Percentiles rank a stretch among this genome's conserved stretches.
phyloP scores from a whole-genome alignment of 1,140 invertebrate genomes.

The Nomia melanderi region DNA sequence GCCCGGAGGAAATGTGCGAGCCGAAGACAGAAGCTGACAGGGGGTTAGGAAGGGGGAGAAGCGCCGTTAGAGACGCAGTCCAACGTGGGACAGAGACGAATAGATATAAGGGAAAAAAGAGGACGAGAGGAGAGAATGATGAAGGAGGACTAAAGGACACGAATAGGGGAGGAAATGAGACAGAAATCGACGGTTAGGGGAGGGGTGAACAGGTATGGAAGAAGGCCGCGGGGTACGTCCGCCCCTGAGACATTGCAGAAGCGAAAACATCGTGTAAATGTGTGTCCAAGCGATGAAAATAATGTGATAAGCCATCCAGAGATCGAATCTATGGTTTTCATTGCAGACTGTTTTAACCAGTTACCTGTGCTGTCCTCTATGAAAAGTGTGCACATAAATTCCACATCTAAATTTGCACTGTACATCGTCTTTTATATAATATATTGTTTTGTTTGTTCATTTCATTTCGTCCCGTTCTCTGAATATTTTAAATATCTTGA shows the following conservation, averaged over 20 bases:
- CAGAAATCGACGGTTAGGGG: background rate
- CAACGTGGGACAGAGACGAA: background rate
- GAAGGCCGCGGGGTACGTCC: constrained; percentile 52
- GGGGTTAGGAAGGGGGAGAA: background rate
- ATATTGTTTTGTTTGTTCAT: too few species aligned
- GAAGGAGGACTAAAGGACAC: background rate
- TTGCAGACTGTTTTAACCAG: too few species aligned
- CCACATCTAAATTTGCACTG: too few species aligned
- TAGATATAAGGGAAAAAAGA: background rate
- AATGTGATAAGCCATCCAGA: too few species aligned
- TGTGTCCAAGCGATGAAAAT: too few species aligned
- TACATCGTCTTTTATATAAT: too few species aligned
- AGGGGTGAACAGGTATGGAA: constrained; percentile 1
- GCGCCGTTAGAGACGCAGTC: background rate
- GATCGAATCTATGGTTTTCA: too few species aligned
- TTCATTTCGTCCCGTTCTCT: too few species aligned
- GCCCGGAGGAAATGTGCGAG: constrained; percentile 14
- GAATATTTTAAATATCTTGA: too few species aligned
- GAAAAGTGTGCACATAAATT: too few species aligned
- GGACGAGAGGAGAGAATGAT: background rate
- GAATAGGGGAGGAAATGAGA: constrained; percentile 11
- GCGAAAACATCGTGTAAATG: constrained; percentile 29
- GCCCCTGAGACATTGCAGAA: constrained; percentile 58
- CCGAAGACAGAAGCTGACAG: constrained; percentile 16
- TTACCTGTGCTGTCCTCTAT: too few species aligned